Percentiles rank a stretch among this genome's conserved stretches.
phyloP scores from a whole-genome alignment of 1,140 invertebrate genomes.

The Drosophila yakuba region DNA sequence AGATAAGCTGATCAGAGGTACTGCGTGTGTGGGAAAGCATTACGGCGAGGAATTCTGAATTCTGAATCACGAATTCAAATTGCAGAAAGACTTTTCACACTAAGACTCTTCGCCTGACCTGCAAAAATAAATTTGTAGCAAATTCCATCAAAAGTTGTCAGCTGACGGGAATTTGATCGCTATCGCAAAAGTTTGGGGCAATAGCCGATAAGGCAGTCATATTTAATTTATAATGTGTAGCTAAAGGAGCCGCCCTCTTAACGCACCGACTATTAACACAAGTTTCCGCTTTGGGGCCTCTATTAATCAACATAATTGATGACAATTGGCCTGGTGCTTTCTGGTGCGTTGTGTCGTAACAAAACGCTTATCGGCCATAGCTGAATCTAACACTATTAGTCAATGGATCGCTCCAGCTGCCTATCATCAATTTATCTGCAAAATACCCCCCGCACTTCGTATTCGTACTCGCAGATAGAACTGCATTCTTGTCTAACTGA shows the following conservation, averaged over 20 bases:
- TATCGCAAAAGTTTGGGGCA: constrained; percentile 42
- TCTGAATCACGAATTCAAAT: constrained; percentile 11
- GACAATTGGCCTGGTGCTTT: constrained; percentile 61
- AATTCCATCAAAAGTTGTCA: constrained; percentile 55
- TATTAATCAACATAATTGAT: constrained; percentile 80
- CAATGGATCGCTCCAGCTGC: constrained; percentile 67
- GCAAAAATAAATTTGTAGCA: constrained; percentile 17
- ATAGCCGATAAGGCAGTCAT: constrained; percentile 66
- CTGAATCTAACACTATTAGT: constrained; percentile 79
- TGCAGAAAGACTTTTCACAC: constrained; percentile 13
- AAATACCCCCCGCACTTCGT: constrained; percentile 28
- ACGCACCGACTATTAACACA: constrained; percentile 29
- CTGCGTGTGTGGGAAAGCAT: constrained; percentile 13
- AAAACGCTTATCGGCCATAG: constrained; percentile 72
- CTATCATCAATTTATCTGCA: constrained; percentile 76
- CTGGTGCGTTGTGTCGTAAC: constrained; percentile 52
- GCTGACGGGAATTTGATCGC: constrained; percentile 50
- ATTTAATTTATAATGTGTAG: constrained; percentile 27
- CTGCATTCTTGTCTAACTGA: constrained; percentile 74
- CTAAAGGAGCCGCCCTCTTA: constrained; percentile 29
- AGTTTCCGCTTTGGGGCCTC: constrained; percentile 29
- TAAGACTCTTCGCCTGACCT: constrained; percentile 41
- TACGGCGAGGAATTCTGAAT: not conserved
- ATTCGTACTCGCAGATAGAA: constrained; percentile 36
- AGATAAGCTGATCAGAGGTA: constrained; percentile 20